These are phyloP conservation scores for Gasteruption jaculator DNA, from an alignment of 2,888 invertebrate genomes.

Conservation along the genomic window DNA sequence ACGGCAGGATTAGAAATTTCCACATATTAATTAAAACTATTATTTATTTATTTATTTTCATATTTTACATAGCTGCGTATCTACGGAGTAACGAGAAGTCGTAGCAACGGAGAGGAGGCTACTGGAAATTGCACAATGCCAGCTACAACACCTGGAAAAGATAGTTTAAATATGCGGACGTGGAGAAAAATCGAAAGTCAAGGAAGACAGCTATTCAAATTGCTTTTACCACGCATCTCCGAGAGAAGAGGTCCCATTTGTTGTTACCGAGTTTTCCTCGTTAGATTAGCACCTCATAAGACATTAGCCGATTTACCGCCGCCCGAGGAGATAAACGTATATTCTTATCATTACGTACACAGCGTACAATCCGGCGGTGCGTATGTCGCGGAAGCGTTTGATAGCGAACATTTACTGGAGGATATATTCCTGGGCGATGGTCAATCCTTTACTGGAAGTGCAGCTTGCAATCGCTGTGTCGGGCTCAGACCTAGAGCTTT, in stretches of 20 bases:
- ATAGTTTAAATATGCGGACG: conserved; percentile 57
- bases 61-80: conserved; percentile 52
- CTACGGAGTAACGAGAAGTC: conserved; percentile 72
- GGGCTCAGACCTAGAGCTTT: conserved; percentile 51
- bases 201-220: conserved; percentile 69
- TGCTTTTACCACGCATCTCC: conserved; percentile 71
- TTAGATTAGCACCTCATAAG: conserved; percentile 63
- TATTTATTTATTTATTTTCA: conserved; percentile 5
- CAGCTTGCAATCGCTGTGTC: conserved; percentile 54
- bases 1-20: neutral
- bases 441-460: conserved; percentile 40
- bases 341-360: conserved; percentile 72
- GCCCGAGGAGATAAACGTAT: conserved; percentile 67
- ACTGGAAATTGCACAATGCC: conserved; percentile 65
- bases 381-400: conserved; percentile 82
- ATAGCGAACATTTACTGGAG: conserved; percentile 61
- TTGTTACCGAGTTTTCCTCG: conserved; percentile 78
- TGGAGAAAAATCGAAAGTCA: conserved; percentile 64
- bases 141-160: conserved; percentile 66
- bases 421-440: conserved; percentile 75
- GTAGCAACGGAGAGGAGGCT: conserved; percentile 68
- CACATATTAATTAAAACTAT: neutral
- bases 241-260: conserved; percentile 86
- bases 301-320: conserved; percentile 64
- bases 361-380: conserved; percentile 66